A percentile compares a stretch with the other conserved stretches of the same genome.
These are phyloP conservation scores for Rana temporaria DNA, from an alignment of 2,113 vertebrate species.

Conservation along the genomic window DNA sequence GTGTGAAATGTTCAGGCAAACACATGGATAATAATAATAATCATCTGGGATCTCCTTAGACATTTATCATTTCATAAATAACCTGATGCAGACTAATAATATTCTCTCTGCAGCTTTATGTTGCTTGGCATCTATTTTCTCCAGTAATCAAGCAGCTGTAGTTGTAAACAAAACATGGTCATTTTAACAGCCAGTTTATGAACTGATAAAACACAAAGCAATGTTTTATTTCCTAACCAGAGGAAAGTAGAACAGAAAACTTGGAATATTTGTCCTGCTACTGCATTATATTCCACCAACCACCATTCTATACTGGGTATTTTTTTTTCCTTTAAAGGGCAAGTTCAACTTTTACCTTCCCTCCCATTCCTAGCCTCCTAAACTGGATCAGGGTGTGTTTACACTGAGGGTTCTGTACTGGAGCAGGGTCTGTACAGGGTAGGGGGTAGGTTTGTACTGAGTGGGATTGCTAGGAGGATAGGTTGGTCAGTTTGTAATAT, in stretches of 20 bases:
- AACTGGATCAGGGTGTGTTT: too few relatives aligned
- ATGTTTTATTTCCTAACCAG: constrained; percentile 21
- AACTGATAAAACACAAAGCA: constrained; percentile 41
- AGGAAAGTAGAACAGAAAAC: not conserved
- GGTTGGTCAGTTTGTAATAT: too few relatives aligned
- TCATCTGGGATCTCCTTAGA: constrained; percentile 18
- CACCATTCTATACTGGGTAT: not conserved
- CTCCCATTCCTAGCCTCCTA: too few relatives aligned
- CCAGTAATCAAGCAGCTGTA: constrained; percentile 49
- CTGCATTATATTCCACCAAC: not conserved
- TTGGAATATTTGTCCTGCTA: not conserved
- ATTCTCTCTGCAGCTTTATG: constrained; percentile 46
- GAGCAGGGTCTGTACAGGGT: too few relatives aligned
- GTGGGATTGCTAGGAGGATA: too few relatives aligned
- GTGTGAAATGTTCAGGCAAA: constrained; percentile 42
- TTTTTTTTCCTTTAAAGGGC: too few relatives aligned
- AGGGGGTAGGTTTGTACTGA: too few relatives aligned
- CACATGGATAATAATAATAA: constrained; percentile 31
- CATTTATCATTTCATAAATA: constrained; percentile 50
- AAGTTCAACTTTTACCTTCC: too few relatives aligned
- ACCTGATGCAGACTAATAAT: constrained; percentile 38
- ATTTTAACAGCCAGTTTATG: constrained; percentile 40
- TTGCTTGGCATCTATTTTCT: constrained; percentile 30
- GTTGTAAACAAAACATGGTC: constrained; percentile 48
- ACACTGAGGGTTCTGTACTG: too few relatives aligned